Evolutionary conservation across 2,113 vertebrate genomes (phyloP).

Genomic region (human): DNA sequence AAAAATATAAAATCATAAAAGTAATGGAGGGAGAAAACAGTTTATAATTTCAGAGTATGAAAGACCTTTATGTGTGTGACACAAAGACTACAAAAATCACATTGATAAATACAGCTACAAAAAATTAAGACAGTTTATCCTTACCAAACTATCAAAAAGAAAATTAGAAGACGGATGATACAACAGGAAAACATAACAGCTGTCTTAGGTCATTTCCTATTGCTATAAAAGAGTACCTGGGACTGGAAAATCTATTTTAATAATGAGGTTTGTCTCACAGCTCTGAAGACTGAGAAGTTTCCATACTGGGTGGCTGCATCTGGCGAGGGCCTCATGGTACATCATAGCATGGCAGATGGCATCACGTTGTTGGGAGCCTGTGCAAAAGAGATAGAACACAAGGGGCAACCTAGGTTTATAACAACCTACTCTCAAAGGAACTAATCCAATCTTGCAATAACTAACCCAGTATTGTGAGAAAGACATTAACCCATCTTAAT

Average conservation of each 20-base stretch:
- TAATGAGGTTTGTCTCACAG: background rate
- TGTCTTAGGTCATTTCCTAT: background rate
- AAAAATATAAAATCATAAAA: background rate
- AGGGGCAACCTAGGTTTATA: background rate
- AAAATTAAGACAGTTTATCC: background rate
- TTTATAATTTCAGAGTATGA: background rate
- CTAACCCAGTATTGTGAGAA: background rate
- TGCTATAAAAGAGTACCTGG: background rate
- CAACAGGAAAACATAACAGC: background rate
- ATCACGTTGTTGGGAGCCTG: background rate
- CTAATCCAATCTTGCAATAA: background rate
- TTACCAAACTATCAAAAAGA: background rate
- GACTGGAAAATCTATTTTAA: background rate
- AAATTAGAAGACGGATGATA: background rate
- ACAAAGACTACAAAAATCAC: background rate
- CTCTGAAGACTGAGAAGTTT: background rate
- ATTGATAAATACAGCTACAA: background rate
- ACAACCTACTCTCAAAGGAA: background rate
- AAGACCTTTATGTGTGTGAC: background rate
- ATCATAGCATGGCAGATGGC: background rate
- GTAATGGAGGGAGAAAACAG: background rate
- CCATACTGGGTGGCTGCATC: background rate
- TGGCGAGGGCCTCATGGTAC: background rate
- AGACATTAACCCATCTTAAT: background rate
- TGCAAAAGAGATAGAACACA: background rate